Evolutionary conservation across 2,888 invertebrate genomes (phyloP).

Genomic region (Lycophotia porphyrea): DNA sequence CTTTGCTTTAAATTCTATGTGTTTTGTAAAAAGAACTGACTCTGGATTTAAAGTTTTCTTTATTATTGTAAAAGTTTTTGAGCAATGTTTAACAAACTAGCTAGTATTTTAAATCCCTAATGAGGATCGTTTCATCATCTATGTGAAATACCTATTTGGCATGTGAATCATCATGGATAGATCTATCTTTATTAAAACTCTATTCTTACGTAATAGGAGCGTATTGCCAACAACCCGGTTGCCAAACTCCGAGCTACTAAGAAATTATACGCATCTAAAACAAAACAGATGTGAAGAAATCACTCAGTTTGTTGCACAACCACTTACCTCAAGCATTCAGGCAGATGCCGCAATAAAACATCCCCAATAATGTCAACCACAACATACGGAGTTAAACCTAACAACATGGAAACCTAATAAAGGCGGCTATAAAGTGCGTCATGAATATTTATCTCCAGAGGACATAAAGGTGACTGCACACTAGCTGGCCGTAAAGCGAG

Average conservation of each 20-base stretch:
- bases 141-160: too few species aligned
- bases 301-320: background rate
- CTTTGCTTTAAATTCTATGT: conserved; percentile 11
- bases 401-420: conserved; percentile 52
- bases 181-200: too few species aligned
- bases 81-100: background rate
- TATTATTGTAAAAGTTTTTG: background rate
- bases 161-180: background rate
- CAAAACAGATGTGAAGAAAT: background rate
- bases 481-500: conserved; percentile 23
- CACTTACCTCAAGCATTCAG: background rate
- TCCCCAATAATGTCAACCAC: conserved; percentile 11
- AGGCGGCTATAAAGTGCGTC: conserved; percentile 41
- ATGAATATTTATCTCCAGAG: conserved; percentile 58
- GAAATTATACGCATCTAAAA: background rate
- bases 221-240: background rate
- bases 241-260: background rate
- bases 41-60: background rate
- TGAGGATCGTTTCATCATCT: background rate
- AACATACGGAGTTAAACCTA: conserved; percentile 23
- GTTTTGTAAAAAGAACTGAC: background rate
- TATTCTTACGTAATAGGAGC: background rate
- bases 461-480: conserved; percentile 43
- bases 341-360: conserved; percentile 8
- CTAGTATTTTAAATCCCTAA: background rate